These are phyloP conservation scores for Blera fallax DNA, from an alignment of 2,888 invertebrate species.

Conservation along the genomic window DNA sequence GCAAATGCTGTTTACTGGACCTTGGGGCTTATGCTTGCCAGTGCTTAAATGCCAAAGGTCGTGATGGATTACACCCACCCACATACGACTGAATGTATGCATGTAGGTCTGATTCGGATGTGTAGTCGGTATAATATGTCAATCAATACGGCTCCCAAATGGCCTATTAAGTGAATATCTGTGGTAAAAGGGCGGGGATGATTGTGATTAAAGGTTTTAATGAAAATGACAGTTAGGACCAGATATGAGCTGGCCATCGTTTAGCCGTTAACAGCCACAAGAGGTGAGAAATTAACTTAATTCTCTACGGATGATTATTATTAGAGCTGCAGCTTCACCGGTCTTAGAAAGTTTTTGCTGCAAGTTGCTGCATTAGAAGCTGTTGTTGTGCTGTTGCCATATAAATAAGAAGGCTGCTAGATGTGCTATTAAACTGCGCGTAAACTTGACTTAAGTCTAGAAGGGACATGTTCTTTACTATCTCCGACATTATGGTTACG, in stretches of 20 bases:
- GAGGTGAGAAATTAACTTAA: too few species aligned
- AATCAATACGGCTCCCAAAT: background rate
- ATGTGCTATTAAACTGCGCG: too few species aligned
- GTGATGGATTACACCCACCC: background rate
- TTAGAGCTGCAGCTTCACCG: too few species aligned
- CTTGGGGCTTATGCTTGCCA: constrained; percentile 14
- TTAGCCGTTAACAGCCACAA: too few species aligned
- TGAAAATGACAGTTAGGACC: background rate
- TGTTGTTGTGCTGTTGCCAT: too few species aligned
- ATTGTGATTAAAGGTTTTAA: background rate
- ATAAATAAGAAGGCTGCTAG: too few species aligned
- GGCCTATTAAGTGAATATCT: background rate
- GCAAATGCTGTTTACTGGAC: constrained; percentile 22
- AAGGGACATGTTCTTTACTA: too few species aligned
- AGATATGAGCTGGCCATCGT: background rate
- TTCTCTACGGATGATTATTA: too few species aligned
- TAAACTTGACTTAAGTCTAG: too few species aligned
- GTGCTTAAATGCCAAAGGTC: constrained; percentile 25
- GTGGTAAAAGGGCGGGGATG: background rate
- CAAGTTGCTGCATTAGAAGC: too few species aligned
- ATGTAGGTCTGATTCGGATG: background rate
- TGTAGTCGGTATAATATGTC: background rate
- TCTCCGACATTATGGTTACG: too few species aligned
- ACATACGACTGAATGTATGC: background rate
- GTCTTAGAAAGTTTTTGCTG: too few species aligned